Evolutionary conservation across 2,888 invertebrate genomes (phyloP).

Genomic region (Drosophila birchii): DNA sequence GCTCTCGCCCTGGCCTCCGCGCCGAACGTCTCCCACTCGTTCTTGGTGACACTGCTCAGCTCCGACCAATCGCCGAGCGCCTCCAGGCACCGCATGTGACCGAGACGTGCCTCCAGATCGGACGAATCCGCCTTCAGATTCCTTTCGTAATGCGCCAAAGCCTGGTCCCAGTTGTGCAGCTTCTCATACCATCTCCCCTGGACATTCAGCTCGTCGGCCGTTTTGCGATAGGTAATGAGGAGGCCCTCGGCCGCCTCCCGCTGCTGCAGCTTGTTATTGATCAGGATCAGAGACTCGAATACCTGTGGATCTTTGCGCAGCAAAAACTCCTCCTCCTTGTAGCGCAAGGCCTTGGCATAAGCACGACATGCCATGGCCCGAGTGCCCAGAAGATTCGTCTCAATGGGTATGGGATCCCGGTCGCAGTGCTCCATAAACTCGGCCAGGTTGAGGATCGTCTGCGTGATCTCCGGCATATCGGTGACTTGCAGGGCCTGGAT

Average conservation of each 20-base stretch:
- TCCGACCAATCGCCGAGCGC: constrained; percentile 98
- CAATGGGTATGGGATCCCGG: constrained; percentile 95
- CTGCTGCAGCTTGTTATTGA: constrained; percentile 99
- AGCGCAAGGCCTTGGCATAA: constrained; percentile 88
- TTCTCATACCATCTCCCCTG: constrained; percentile 99
- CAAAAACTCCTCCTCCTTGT: constrained; percentile 96
- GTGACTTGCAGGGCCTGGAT: constrained; percentile 96
- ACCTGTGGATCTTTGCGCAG: constrained; percentile 93
- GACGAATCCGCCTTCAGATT: constrained; percentile 88
- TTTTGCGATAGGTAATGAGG: constrained; percentile 91
- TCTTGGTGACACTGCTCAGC: constrained; percentile 91
- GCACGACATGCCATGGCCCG: constrained; percentile 97
- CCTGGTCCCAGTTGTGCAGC: constrained; percentile 99
- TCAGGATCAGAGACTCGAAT: constrained; percentile 96
- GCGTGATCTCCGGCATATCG: constrained; percentile 97
- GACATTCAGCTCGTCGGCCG: constrained; percentile 86
- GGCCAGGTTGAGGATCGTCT: constrained; percentile 97
- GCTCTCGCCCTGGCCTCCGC: constrained; percentile 88
- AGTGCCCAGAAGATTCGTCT: constrained; percentile 94
- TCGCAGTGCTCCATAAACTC: constrained; percentile 99
- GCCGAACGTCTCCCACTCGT: constrained; percentile 90
- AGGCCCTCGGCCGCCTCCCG: constrained; percentile 98
- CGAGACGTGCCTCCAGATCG: constrained; percentile 93
- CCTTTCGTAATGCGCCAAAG: constrained; percentile 93
- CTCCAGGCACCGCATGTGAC: constrained; percentile 97